Evolutionary conservation across 2,113 vertebrate genomes (phyloP).

Genomic region (Dissostichus mawsoni): DNA sequence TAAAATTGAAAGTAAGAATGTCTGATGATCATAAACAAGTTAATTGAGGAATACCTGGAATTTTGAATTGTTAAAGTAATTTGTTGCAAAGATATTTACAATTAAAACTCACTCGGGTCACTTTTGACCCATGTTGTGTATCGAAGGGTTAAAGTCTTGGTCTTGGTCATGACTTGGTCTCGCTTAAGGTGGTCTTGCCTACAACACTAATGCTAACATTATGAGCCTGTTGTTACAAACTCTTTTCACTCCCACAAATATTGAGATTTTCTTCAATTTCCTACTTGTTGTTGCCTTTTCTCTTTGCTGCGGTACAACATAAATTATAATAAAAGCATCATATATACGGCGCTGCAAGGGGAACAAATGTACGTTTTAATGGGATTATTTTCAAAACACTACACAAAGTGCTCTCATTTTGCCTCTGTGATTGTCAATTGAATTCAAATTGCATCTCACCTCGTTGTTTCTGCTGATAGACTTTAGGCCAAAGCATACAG

Average conservation of each 20-base stretch:
- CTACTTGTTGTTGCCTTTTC: slow-evolving; percentile 10
- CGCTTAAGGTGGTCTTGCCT: too few species aligned
- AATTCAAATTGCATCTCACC: slow-evolving; percentile 52
- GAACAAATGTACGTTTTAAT: slow-evolving; percentile 78
- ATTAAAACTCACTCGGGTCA: too few species aligned
- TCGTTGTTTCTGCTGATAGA: slow-evolving; percentile 28
- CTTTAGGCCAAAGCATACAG: neutral
- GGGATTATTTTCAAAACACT: slow-evolving; percentile 72
- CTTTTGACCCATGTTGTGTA: too few species aligned
- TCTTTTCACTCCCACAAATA: neutral
- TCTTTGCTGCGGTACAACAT: slow-evolving; percentile 45
- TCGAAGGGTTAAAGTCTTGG: too few species aligned
- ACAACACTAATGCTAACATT: too few species aligned
- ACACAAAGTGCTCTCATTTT: slow-evolving; percentile 28
- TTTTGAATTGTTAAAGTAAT: too few species aligned
- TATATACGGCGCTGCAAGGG: slow-evolving; percentile 60
- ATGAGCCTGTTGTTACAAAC: too few species aligned
- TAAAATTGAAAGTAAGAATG: too few species aligned
- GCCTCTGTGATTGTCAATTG: slow-evolving; percentile 56
- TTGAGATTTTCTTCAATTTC: slow-evolving; percentile 9
- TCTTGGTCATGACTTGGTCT: too few species aligned
- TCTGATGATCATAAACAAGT: too few species aligned
- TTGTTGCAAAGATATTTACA: too few species aligned
- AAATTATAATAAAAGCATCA: slow-evolving; percentile 55
- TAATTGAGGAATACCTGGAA: too few species aligned